Evolutionary conservation across 1,140 invertebrate genomes (phyloP).

Genomic region (Luehdorfia chinensis): DNA sequence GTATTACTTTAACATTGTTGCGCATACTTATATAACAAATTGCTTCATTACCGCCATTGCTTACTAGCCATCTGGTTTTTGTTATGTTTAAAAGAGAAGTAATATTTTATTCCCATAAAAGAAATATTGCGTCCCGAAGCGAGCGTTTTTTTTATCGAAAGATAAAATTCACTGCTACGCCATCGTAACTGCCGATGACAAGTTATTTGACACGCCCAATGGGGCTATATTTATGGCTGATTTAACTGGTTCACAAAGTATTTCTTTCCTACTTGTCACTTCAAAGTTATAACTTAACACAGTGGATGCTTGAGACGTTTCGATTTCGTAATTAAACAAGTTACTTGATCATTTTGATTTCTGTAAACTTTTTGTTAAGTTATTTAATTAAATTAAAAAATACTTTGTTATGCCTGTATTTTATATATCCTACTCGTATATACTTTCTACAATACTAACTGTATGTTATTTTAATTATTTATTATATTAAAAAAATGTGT

Average conservation of each 20-base stretch:
- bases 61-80: slow-evolving; percentile 12
- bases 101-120: not conserved
- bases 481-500: no score
- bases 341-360: no score
- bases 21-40: slow-evolving; percentile 30
- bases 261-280: no score
- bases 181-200: slow-evolving; percentile 54
- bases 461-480: no score
- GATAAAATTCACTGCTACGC: slow-evolving; percentile 41
- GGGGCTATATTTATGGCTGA: slow-evolving; percentile 49
- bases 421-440: no score
- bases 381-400: no score
- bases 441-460: no score
- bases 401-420: no score
- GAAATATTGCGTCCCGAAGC: not conserved
- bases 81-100: not conserved
- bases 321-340: not conserved
- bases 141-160: slow-evolving; percentile 31
- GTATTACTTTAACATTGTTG: slow-evolving; percentile 30
- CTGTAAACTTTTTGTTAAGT: no score
- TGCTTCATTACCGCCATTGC: slow-evolving; percentile 23
- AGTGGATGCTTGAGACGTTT: not conserved
- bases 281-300: not conserved
- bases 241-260: slow-evolving; percentile 53
- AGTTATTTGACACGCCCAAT: slow-evolving; percentile 55